Base-by-base conservation (phyloP, 37 sponge, comb jelly and placozoan genomes). In the Petrosia ficiformis region DNA sequence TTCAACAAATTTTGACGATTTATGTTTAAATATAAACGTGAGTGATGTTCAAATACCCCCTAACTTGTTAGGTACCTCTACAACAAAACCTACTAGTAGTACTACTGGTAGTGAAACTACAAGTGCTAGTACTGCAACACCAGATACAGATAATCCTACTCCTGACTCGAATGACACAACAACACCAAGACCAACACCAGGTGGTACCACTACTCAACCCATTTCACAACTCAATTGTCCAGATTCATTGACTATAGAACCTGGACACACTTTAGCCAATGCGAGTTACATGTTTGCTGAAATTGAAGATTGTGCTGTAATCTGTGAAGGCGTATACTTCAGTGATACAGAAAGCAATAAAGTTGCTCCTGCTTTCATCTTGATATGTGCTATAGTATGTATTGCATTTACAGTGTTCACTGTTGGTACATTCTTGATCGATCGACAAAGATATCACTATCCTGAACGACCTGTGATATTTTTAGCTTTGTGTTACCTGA, bases 401-500 rank as follows among this genome's bases (percentile, higher is more conserved):
- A 73, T 89, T 35, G 19, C 86, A 6, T 86, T 91, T 44, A 89
- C 97, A 4, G 70, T 87, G 2, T 92, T 96, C 36, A 87, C 88
- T 11, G 89, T 92, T 1, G 85, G 86, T 28, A 96, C 97, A 2
- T 92, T 87, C 64, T 66, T 89, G 54, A 89, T 96, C 52, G 93
- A 96, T 44, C 87, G 90, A 24, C 58, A 73, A 10, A 73, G 97
- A 8, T 96, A 89, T 77, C 87, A 86, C 70, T 96, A 96, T 57
- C 97, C 97, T 0, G 97, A 96, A 66, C 48, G 93, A n/a, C 94
- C 97, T 3, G 92, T 96, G 74, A 76, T 96, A 4, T 96, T 82
- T 60, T 67, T 92, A 28, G 81, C 91, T 19, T 42, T 80, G 35
- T 92, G 91, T 71, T 96, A 96, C 73, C 77, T 89, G 26, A 48